phyloP scores from a whole-genome alignment of 35 echinoderm and acorn worm species.

The Eucidaris tribuloides region DNA sequence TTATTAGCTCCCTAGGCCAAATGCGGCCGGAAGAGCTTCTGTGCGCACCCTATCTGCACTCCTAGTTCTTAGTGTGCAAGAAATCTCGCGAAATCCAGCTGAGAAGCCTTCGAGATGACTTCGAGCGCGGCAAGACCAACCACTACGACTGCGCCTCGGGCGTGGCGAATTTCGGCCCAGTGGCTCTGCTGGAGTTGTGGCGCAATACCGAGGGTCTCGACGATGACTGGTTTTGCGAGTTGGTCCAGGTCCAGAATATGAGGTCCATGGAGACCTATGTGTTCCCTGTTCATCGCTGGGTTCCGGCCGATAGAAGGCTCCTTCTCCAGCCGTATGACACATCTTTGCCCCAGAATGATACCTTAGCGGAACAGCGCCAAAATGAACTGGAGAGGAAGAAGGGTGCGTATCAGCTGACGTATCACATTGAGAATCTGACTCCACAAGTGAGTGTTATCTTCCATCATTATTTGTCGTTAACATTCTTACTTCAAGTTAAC shows the following conservation, averaged over 20 bases:
- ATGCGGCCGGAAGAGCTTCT: no score
- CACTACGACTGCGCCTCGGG: background rate
- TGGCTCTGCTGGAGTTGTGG: slow-evolving; percentile 64
- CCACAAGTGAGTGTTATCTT: no score
- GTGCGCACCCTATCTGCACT: no score
- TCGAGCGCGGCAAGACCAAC: slow-evolving; percentile 50
- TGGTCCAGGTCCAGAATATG: slow-evolving; percentile 31
- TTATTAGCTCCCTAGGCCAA: no score
- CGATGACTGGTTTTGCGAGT: slow-evolving; percentile 72
- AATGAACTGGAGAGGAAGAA: slow-evolving; percentile 38
- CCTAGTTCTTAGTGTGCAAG: no score
- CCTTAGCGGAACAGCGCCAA: slow-evolving; percentile 1
- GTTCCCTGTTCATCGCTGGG: slow-evolving; percentile 65
- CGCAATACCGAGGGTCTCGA: slow-evolving; percentile 26
- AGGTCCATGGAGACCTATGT: background rate
- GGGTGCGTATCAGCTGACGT: background rate
- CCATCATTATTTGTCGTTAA: no score
- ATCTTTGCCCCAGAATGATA: slow-evolving; percentile 33
- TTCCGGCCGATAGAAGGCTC: slow-evolving; percentile 10
- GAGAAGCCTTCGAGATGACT: slow-evolving; percentile 44
- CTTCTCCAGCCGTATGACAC: slow-evolving; percentile 24
- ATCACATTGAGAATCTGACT: no score
- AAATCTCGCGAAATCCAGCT: slow-evolving; percentile 34
- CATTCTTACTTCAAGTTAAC: no score
- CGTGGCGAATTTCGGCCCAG: slow-evolving; percentile 29